Base-by-base conservation (phyloP, 2,888 invertebrate genomes). In the Metalampra italica region DNA sequence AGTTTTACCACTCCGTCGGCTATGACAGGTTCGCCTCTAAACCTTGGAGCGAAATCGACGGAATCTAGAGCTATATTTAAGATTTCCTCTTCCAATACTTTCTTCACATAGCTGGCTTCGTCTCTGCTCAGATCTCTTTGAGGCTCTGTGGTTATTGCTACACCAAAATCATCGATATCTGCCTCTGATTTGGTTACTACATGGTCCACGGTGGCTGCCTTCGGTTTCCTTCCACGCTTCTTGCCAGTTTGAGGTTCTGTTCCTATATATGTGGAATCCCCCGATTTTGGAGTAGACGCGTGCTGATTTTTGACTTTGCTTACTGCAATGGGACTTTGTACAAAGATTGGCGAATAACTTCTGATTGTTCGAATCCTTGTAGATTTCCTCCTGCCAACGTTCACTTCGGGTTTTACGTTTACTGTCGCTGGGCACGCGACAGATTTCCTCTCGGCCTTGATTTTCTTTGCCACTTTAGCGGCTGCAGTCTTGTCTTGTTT, bases 1-100 rank as follows among this genome's bases (percentile, higher is more conserved):
- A 47, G 39, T 39, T 47, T 47, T 5, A 47, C 12, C 0, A 47
- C 43, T 2, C 47, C 47, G 8, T 47, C 47, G 3, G 43, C 43
- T 12, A 47, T 47, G 1, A 47, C 39, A 9, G 47, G 47, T 38
- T 47, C 30, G 7, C 43, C 47, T 30, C 41, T 41, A 12, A 47
- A 47, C 8, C 43, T 29, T 9, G 47, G 47, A 8, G 47, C 39
- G 15, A 42, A 43, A 7, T 32, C 9, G 5, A 11, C 12, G 12
- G 7, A 37, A 9, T 43, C 34, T 1, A 43, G n/a, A 7, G 46
- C 42, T 13, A 46, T 0, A 8, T 34, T 42, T n/a, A 41, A 14
- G 13, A 46, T 46, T 2, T 11, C 38, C 1, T 47, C 43, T 29
- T 47, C 43, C 15, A 47, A 38, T 3, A 9, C 30, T 14, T 38